These are phyloP conservation scores for Pelmatolapia mariae DNA, from an alignment of 2,113 vertebrate species.

Conservation along the genomic window DNA sequence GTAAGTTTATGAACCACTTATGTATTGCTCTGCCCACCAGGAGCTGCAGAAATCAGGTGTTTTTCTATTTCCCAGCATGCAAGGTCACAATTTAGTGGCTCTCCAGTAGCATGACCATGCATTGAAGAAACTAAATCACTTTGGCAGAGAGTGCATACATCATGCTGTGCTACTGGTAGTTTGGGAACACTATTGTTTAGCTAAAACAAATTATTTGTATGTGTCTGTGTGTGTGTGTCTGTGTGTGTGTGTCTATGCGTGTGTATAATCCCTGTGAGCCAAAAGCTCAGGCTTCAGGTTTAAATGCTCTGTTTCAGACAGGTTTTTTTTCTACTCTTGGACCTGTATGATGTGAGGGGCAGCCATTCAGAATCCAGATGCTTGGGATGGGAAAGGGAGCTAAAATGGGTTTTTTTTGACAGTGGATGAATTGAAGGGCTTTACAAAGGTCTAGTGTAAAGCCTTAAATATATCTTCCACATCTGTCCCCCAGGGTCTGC, in stretches of 20 bases:
- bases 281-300: neutral
- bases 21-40: neutral
- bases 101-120: neutral
- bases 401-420: neutral
- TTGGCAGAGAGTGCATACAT: neutral
- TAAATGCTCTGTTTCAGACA: neutral
- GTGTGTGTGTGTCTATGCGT: neutral
- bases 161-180: neutral
- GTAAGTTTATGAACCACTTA: neutral
- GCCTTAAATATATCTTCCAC: neutral
- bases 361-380: neutral
- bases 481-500: neutral
- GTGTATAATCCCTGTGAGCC: neutral
- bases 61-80: neutral
- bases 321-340: neutral
- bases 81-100: neutral
- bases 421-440: neutral
- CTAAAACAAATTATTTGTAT: neutral
- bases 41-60: neutral
- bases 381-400: neutral
- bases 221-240: neutral
- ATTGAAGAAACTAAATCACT: neutral
- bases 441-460: neutral
- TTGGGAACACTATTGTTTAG: neutral
- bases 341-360: neutral